Percentiles rank a stretch among this genome's conserved stretches.
These are phyloP conservation scores for Chelon labrosus DNA, from an alignment of 2,797 vertebrate genomes.

Conservation along the genomic window DNA sequence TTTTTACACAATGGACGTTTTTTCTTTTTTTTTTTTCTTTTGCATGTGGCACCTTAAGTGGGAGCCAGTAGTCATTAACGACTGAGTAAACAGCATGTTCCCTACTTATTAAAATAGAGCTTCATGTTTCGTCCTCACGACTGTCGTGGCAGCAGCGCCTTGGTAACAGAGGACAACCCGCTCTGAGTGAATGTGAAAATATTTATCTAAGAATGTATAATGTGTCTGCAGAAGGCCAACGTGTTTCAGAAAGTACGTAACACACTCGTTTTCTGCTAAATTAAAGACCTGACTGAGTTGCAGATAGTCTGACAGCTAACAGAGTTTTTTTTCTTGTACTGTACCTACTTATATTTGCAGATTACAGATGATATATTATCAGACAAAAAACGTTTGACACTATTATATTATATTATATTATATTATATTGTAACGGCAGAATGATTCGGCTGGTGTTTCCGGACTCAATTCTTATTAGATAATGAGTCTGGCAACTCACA, in stretches of 20 bases:
- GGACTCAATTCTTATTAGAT: no score
- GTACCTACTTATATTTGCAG: slow-evolving; percentile 19
- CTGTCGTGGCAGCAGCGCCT: slow-evolving; percentile 43
- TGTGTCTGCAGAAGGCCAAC: slow-evolving; percentile 40
- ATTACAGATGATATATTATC: no score
- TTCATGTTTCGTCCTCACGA: slow-evolving; percentile 59
- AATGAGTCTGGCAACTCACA: no score
- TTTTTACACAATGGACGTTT: slow-evolving; percentile 71
- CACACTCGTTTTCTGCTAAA: slow-evolving; percentile 30
- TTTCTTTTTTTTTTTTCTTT: slow-evolving; percentile 18
- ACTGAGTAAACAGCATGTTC: slow-evolving; percentile 55
- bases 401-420: no score
- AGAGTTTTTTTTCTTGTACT: slow-evolving; percentile 11
- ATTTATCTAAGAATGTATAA: slow-evolving; percentile 62
- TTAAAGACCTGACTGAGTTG: slow-evolving; percentile 33
- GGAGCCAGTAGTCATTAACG: slow-evolving; percentile 67
- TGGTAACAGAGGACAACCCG: slow-evolving; percentile 52
- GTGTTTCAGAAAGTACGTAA: slow-evolving; percentile 26
- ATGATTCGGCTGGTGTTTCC: no score
- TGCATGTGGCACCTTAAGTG: slow-evolving; percentile 64
- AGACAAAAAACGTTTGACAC: no score
- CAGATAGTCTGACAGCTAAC: slow-evolving; percentile 4
- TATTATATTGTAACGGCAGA: no score
- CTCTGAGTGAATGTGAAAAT: slow-evolving; percentile 60
- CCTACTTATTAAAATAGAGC: slow-evolving; percentile 52